Base-by-base conservation (phyloP, 2,888 invertebrate genomes). In the Leptopilina syphax region DNA sequence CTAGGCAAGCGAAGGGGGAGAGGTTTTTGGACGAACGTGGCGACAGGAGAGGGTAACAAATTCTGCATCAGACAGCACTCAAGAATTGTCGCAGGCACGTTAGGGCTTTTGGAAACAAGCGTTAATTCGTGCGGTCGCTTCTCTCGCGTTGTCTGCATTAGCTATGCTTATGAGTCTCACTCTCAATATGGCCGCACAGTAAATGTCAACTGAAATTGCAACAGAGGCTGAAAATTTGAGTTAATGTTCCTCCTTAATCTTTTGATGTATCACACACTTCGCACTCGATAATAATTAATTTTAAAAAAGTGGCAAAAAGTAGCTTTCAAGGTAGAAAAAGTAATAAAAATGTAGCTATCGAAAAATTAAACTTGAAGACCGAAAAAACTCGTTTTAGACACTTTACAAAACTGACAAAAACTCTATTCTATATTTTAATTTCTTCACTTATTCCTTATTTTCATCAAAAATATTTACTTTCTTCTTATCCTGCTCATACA, bases 71-170 rank as follows among this genome's bases (percentile, higher is more conserved):
- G 92, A 92, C 92, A 92, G 91, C 90, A 89, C 91, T 91, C 91
- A 91, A 92, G 91, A 91, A 91, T 92, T 91, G 92, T 92, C 92
- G 90, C 89, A 87, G 89, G 88, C 92, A 91, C 90, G 91, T 91
- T 90, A 91, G 89, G 88, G 90, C 89, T 91, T 91, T 89, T 89
- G 88, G 89, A 89, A 90, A 90, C 90, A 87, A 91, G 88, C 90
- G 89, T 89, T 91, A 91, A 91, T 91, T 91, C 88, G 87, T 87
- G 88, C 88, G 88, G 88, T 87, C 89, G 89, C 87, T 86, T 50
- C 88, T 83, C 82, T 83, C 82, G 84, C 83, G 84, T 78, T 79
- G 82, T 80, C 81, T 84, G 80, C 78, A 83, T 83, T 83, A 82
- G 81, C 82, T 83, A 82, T 82, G 83, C 83, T 83, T 82, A 81